Evolutionary conservation across 2,113 vertebrate genomes (phyloP), one percentile per base, ranked within the genome.

Genomic region (Grantiella picta): DNA sequence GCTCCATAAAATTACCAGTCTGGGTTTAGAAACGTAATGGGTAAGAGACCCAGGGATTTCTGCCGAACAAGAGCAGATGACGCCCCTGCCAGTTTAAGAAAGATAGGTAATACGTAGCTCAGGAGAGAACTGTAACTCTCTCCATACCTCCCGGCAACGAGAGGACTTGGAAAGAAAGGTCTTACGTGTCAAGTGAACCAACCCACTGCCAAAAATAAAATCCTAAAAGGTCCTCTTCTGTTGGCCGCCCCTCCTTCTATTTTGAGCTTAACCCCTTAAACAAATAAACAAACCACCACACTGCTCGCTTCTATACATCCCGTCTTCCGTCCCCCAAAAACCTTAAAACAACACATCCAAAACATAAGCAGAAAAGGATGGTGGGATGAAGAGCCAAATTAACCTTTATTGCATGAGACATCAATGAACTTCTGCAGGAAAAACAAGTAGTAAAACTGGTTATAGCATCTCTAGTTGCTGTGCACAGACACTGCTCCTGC

Each of bases 261-360:
- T 71, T 36, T 35, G 49, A 78, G 23, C 33, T 64, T 42, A 78
- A 53, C 21, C 50, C 36, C n/a, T 71, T 60, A 82, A 79, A 56
- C 17, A 86, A 92, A 66, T 8, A 18, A 76, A 94, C 25, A 65
- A 52, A 52, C 7, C 11, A 76, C 12, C 29, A 80, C 15, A 18
- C 24, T 52, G n/a, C 12, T 60, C 33, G 24, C 21, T 57, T 70
- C 73, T 29, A 36, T 7, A 5, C 29, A 73, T 14, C 25, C 56
- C 0, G 0, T 50, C 35, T 83, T 14, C 25, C 11, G 6, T 42
- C 5, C 61, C 24, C 2, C 9, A 2, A 15, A 40, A 47, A 2
- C 8, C 25, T 21, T 11, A 31, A 57, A 61, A 57, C 23, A 84
- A 28, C 13, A 14, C 24, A 76, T 44, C 5, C 33, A 50, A 64